Base-by-base conservation (phyloP, 2,797 vertebrate genomes). In the Vultur gryphus region DNA sequence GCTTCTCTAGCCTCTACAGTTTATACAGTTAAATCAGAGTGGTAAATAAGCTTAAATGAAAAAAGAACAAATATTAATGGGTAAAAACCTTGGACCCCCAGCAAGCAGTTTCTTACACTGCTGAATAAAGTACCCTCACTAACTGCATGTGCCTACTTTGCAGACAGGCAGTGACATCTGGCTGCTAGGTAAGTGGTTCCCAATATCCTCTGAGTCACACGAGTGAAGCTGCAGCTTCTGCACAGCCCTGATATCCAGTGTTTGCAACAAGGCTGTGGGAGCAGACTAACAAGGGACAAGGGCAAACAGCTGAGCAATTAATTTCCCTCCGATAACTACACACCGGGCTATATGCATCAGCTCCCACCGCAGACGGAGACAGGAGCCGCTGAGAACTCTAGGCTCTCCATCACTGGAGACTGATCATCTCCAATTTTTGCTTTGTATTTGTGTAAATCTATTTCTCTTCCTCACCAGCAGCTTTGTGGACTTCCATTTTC, bases 151-250 rank as follows among this genome's bases (percentile, higher is more conserved):
- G 44, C 19, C 35, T n/a, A n/a, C 46, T 59, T 23, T 48, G 29
- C 16, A 59, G 29, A 48, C 48, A 51, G 75, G 64, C 55, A 52
- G 1, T 21, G 89, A 54, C 83, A 70, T 58, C 25, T 20, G 57
- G 55, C 94, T 78, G 84, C 79, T 84, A 66, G 48, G 44, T 26
- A 83, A 48, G 9, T 59, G 92, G n/a, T n/a, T 93, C 58, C 62
- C 70, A 72, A 19, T 43, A 78, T 61, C 81, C 94, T 71, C 46
- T 81, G 90, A 98, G 92, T 97, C 96, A 97, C 71, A 16, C 8
- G 6, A 90, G 82, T 14, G 67, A 62, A 86, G 76, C 75, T 29
- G 9, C 88, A 46, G 83, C 58, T 84, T 87, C 76, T 51, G 91
- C 90, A 44, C 75, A 77, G 88, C n/a, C 13, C 92, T 1, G 0